These are phyloP conservation scores for Nephrocerus scutellatus DNA, from an alignment of 2,888 invertebrate genomes.

Conservation along the genomic window DNA sequence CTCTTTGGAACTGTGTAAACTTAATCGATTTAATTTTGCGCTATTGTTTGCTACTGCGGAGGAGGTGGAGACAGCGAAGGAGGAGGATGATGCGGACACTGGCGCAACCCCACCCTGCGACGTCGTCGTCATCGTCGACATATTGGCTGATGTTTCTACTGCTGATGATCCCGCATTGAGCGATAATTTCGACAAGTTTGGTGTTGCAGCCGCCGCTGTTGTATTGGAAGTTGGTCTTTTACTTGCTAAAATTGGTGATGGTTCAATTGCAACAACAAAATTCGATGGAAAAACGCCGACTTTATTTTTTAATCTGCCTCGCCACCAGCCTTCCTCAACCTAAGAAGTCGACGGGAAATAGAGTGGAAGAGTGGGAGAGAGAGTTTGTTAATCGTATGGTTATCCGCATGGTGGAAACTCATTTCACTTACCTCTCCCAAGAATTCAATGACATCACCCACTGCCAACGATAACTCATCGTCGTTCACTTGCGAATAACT, in stretches of 20 bases:
- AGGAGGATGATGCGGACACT: constrained; percentile 7
- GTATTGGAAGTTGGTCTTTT: constrained; percentile 36
- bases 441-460: constrained; percentile 85
- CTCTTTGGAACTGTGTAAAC: constrained; percentile 36
- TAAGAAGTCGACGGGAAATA: constrained; percentile 28
- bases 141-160: constrained; percentile 4
- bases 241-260: constrained; percentile 45
- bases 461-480: constrained; percentile 81
- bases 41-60: constrained; percentile 5
- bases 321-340: constrained; percentile 90
- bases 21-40: constrained; percentile 35
- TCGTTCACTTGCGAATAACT: constrained; percentile 89
- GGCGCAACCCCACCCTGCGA: constrained; percentile 1
- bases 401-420: not conserved
- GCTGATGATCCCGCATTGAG: constrained; percentile 21
- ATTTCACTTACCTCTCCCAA: constrained; percentile 64
- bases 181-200: constrained; percentile 16
- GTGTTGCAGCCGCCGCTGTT: constrained; percentile 15
- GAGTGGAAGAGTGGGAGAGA: constrained; percentile 1
- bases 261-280: constrained; percentile 68
- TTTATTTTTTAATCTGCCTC: constrained; percentile 71
- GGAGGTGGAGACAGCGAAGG: constrained; percentile 3
- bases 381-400: not conserved
- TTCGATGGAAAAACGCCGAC: constrained; percentile 94
- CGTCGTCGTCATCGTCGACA: constrained; percentile 1